Evolutionary conservation across 2,888 invertebrate species (phyloP).

Genomic region (Tanypteryx hageni): DNA sequence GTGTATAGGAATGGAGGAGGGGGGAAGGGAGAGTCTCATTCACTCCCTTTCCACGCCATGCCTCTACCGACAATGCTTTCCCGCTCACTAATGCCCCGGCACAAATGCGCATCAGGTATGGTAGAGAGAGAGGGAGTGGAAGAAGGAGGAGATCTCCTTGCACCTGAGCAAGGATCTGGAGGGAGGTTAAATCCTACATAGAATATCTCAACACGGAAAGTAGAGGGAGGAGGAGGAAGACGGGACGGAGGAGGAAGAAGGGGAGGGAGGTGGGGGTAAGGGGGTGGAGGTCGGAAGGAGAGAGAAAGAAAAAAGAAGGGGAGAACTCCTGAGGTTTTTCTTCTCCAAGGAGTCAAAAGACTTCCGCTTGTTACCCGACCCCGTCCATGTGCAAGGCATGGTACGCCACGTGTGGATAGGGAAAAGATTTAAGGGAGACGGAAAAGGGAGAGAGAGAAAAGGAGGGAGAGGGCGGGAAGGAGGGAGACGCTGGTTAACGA

Average conservation of each 20-base stretch:
- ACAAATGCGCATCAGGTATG: conserved; percentile 47
- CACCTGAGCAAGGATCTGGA: conserved; percentile 35
- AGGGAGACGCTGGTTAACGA: background rate
- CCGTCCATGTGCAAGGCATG: conserved; percentile 44
- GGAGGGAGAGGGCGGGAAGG: background rate
- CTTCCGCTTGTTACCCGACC: conserved; percentile 60
- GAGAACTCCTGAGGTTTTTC: background rate
- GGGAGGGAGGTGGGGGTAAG: background rate
- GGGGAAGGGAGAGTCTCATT: background rate
- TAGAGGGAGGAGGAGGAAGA: background rate
- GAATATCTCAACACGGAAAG: background rate
- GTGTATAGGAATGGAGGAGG: background rate
- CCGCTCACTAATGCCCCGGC: conserved; percentile 15
- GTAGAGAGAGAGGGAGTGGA: background rate
- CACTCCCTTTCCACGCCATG: background rate
- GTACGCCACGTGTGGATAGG: conserved; percentile 42
- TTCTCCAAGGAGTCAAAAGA: conserved; percentile 55
- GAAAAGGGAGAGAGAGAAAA: background rate
- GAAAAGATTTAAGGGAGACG: background rate
- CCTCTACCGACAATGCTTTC: conserved; percentile 52
- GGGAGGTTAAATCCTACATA: conserved; percentile 27
- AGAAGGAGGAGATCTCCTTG: background rate
- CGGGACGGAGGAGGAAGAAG: background rate
- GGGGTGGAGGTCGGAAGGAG: background rate
- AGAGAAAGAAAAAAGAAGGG: background rate